Evolutionary conservation across 2,888 invertebrate species (phyloP).

Genomic region (Trisateles emortualis): DNA sequence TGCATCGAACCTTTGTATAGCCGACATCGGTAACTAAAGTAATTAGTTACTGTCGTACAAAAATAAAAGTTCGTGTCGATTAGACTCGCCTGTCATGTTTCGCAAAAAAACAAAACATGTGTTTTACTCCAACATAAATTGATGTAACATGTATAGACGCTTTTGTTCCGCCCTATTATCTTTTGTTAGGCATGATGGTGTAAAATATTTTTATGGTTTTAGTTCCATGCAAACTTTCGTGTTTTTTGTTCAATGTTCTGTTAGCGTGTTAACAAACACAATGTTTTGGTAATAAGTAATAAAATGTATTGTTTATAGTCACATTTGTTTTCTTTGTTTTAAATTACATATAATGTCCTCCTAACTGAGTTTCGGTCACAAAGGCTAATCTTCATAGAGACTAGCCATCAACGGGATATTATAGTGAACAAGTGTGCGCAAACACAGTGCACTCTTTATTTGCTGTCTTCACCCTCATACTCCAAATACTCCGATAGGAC

Average conservation of each 20-base stretch:
- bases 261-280: slow-evolving; percentile 10
- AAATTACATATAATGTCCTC: too few species aligned
- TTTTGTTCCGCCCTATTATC: slow-evolving; percentile 37
- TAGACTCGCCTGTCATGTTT: slow-evolving; percentile 32
- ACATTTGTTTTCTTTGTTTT: background rate
- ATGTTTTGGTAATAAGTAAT: background rate
- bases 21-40: slow-evolving; percentile 23
- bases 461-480: too few species aligned
- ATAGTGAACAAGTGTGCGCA: too few species aligned
- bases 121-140: slow-evolving; percentile 28
- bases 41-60: slow-evolving; percentile 36
- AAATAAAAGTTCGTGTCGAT: slow-evolving; percentile 35
- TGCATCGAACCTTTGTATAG: slow-evolving; percentile 20
- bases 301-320: too few species aligned
- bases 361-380: too few species aligned
- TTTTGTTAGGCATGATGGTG: slow-evolving; percentile 27
- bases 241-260: slow-evolving; percentile 18
- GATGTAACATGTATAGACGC: slow-evolving; percentile 29
- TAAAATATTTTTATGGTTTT: slow-evolving; percentile 15
- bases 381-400: too few species aligned
- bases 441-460: too few species aligned
- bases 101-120: slow-evolving; percentile 31
- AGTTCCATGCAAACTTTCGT: slow-evolving; percentile 10
- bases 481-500: too few species aligned
- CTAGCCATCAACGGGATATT: too few species aligned